phyloP scores from a whole-genome alignment of 2,113 vertebrate species.

The Pomatorhinus ruficollis region DNA sequence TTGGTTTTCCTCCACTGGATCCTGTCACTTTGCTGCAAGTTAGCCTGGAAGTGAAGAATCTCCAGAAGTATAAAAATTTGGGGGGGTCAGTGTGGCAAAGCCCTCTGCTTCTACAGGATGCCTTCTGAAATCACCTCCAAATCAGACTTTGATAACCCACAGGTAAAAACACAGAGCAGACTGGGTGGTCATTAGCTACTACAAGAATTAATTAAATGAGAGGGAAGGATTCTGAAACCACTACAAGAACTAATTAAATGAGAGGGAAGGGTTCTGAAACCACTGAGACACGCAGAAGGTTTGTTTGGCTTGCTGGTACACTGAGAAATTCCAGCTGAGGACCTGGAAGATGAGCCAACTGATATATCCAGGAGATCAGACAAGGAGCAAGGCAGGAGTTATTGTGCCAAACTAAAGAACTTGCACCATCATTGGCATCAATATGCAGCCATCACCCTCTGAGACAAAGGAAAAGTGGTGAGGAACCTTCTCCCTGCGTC shows the following conservation, averaged over 20 bases:
- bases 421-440: neutral
- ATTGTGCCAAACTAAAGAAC: neutral
- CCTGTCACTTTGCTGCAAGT: neutral
- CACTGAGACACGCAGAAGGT: neutral
- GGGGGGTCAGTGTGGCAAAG: neutral
- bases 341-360: neutral
- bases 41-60: neutral
- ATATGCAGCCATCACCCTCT: neutral
- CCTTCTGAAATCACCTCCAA: neutral
- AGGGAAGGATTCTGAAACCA: neutral
- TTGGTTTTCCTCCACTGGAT: neutral
- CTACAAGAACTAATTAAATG: conserved; percentile 9
- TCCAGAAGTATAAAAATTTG: neutral
- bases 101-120: neutral
- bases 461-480: neutral
- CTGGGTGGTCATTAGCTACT: neutral
- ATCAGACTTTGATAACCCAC: neutral
- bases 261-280: neutral
- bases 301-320: neutral
- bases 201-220: neutral
- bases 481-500: neutral
- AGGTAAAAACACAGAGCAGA: neutral
- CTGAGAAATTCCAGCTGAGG: neutral
- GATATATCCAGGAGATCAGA: neutral
- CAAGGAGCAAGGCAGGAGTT: neutral